Evolutionary conservation across 2,797 vertebrate genomes (phyloP).

Genomic region (Catharus ustulatus): DNA sequence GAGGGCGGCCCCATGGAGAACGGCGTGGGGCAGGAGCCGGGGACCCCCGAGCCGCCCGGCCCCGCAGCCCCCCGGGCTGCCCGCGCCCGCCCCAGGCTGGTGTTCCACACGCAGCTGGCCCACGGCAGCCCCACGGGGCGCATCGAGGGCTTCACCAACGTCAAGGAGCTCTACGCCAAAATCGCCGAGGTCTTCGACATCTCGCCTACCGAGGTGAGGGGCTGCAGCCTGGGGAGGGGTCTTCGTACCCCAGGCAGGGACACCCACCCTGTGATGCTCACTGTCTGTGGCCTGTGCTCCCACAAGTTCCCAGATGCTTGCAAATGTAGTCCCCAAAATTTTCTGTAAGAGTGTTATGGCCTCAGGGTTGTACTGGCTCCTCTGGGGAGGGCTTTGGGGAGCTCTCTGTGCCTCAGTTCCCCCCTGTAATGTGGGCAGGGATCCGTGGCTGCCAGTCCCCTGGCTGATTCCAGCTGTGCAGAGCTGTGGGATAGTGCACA

Average conservation of each 20-base stretch:
- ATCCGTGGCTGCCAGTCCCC: accelerated
- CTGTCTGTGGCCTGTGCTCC: background rate
- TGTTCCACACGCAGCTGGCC: constrained; percentile 96
- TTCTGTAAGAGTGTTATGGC: background rate
- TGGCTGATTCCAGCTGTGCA: background rate
- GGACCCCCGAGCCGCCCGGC: background rate
- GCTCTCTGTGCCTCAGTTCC: background rate
- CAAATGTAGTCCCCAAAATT: background rate
- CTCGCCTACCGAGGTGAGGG: constrained; percentile 91
- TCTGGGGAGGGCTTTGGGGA: background rate
- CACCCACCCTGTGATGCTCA: accelerated
- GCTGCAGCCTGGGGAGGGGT: accelerated
- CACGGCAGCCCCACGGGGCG: constrained; percentile 93
- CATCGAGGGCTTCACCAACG: constrained; percentile 96
- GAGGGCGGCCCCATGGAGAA: constrained; percentile 84
- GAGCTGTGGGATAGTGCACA: background rate
- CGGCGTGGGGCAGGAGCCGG: constrained; percentile 76
- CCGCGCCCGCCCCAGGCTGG: constrained; percentile 84
- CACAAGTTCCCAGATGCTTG: accelerated
- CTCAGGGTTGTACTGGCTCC: background rate
- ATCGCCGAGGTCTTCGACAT: constrained; percentile 95
- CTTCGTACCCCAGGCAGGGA: background rate
- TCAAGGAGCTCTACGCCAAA: constrained; percentile 95
- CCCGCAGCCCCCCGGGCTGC: constrained; percentile 62
- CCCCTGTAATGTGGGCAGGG: accelerated